Conservation (phyloP, 2,797 vertebrate genomes). For the Aldrovandia affinis region DNA sequence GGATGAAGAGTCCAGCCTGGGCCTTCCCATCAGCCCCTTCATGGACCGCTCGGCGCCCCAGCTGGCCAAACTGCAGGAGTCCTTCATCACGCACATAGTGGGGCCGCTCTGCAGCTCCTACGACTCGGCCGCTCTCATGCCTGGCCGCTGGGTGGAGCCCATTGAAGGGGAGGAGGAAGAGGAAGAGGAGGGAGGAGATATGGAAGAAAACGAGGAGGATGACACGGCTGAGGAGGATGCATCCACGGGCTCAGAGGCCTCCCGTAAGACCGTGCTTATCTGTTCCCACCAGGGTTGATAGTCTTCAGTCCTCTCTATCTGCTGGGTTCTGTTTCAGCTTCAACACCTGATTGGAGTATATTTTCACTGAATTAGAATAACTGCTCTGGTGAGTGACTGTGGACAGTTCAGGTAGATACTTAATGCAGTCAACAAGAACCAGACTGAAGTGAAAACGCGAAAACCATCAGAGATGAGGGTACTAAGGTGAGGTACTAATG, state of each 20-base stretch:
- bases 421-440: not conserved
- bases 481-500: not conserved
- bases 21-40: slow-evolving; percentile 94
- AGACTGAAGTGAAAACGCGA: not conserved
- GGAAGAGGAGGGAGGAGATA: slow-evolving; percentile 67
- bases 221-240: slow-evolving; percentile 80
- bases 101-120: slow-evolving; percentile 96
- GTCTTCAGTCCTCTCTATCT: not conserved
- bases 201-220: slow-evolving; percentile 57
- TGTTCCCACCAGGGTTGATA: not conserved
- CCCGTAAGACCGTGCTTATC: slow-evolving; percentile 65
- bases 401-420: not conserved
- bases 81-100: slow-evolving; percentile 98
- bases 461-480: not conserved
- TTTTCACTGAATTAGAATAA: not conserved
- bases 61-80: slow-evolving; percentile 96
- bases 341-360: not conserved
- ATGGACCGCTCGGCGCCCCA: slow-evolving; percentile 97
- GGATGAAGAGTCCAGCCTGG: slow-evolving; percentile 92
- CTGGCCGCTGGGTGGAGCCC: slow-evolving; percentile 90
- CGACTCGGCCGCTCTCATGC: slow-evolving; percentile 90
- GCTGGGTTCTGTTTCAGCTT: not conserved
- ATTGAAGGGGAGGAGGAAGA: slow-evolving; percentile 80
- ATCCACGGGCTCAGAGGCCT: slow-evolving; percentile 81
- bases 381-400: not conserved